Evolutionary conservation across 2,113 vertebrate genomes (phyloP).

Genomic region (Scomber japonicus): DNA sequence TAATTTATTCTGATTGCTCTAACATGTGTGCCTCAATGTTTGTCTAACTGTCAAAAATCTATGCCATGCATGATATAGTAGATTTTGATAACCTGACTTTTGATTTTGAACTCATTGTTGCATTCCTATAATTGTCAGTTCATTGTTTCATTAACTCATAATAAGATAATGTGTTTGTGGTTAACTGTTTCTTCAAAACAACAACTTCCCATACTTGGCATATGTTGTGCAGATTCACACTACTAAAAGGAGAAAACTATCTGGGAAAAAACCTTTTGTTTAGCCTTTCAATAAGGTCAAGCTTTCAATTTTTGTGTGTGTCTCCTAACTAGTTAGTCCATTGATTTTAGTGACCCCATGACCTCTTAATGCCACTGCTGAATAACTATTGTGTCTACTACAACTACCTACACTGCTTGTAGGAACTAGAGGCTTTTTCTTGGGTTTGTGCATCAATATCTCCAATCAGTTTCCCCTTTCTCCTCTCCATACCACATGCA

Average conservation of each 20-base stretch:
- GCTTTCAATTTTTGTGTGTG: no score
- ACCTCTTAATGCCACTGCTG: background rate
- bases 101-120: constrained; percentile 4
- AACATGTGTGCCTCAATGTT: constrained; percentile 7
- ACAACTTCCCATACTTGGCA: background rate
- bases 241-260: no score
- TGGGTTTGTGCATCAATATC: background rate
- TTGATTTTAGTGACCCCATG: constrained; percentile 15
- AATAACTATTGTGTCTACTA: background rate
- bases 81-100: background rate
- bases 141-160: no score
- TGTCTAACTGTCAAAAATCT: constrained; percentile 15
- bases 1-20: constrained; percentile 32
- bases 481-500: no score
- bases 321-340: no score
- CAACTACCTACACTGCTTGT: background rate
- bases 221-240: background rate
- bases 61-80: background rate
- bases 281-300: background rate
- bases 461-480: no score
- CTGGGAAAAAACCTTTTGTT: constrained; percentile 2
- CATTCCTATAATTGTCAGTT: background rate
- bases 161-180: no score
- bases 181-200: background rate
- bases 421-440: background rate